Evolutionary conservation across 2,113 vertebrate genomes (phyloP).

Genomic region (Neotragus moschatus): DNA sequence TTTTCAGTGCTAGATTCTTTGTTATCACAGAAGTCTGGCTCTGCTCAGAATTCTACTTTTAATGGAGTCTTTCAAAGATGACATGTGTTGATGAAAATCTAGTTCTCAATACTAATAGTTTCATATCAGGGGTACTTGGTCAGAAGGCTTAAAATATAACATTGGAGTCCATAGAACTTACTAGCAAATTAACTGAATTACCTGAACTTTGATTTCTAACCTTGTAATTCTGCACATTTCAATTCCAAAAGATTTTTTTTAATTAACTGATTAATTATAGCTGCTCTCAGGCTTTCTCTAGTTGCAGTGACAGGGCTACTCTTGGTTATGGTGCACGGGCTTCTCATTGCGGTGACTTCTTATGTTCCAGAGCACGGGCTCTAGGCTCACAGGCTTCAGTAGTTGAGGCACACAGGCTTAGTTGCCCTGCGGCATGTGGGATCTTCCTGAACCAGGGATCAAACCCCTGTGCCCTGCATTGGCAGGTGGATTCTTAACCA

Average conservation of each 20-base stretch:
- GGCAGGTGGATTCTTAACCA: not conserved
- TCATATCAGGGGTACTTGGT: not conserved
- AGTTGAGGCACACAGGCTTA: not conserved
- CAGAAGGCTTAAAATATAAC: not conserved
- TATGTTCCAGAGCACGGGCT: not conserved
- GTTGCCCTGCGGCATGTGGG: not conserved
- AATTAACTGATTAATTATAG: not conserved
- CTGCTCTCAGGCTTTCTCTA: not conserved
- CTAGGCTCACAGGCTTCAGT: not conserved
- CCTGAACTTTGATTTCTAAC: not conserved
- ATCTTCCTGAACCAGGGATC: not conserved
- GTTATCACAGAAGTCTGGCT: not conserved
- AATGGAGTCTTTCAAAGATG: not conserved
- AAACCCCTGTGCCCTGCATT: not conserved
- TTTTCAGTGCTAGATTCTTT: not conserved
- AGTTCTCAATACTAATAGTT: not conserved
- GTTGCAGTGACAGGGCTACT: not conserved
- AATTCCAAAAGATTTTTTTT: not conserved
- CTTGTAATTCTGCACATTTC: not conserved
- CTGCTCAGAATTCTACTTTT: not conserved
- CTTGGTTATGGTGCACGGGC: accelerated
- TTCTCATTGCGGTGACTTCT: not conserved
- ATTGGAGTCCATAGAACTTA: not conserved
- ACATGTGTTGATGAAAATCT: not conserved
- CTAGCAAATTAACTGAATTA: not conserved